Evolutionary conservation across 2,797 vertebrate species (phyloP).

Genomic region (Lutjanus argentimaculatus): DNA sequence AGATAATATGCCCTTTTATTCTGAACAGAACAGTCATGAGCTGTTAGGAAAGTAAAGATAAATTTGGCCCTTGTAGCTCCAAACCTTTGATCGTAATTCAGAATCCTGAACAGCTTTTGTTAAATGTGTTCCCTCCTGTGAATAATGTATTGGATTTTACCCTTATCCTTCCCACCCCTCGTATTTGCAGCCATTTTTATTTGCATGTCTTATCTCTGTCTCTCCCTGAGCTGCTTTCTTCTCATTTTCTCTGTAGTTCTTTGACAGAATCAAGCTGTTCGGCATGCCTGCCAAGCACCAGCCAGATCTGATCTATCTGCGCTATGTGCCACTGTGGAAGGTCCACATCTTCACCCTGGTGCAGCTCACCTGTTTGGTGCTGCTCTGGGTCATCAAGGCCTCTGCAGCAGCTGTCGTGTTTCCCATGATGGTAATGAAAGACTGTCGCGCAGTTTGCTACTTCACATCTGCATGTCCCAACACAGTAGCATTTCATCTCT

Average conservation of each 20-base stretch:
- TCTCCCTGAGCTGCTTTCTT: background rate
- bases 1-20: conserved; percentile 35
- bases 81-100: conserved; percentile 50
- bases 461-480: background rate
- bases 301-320: conserved; percentile 94
- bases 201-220: conserved; percentile 9
- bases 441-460: background rate
- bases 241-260: conserved; percentile 86
- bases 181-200: background rate
- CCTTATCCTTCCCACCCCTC: background rate
- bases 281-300: conserved; percentile 98
- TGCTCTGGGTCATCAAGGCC: conserved; percentile 95
- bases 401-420: conserved; percentile 96
- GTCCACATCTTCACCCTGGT: conserved; percentile 95
- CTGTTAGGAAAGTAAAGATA: conserved; percentile 38
- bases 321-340: conserved; percentile 97
- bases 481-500: background rate
- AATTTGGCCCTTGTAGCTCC: conserved; percentile 26
- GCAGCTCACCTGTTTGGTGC: conserved; percentile 93
- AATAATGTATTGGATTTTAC: conserved; percentile 23
- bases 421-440: conserved; percentile 93
- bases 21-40: conserved; percentile 35
- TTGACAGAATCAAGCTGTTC: conserved; percentile 95
- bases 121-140: conserved; percentile 27
- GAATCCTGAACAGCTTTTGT: conserved; percentile 27